Evolutionary conservation across 64 coral and sea anemone genomes (phyloP).

Genomic region (Actinia equina): DNA sequence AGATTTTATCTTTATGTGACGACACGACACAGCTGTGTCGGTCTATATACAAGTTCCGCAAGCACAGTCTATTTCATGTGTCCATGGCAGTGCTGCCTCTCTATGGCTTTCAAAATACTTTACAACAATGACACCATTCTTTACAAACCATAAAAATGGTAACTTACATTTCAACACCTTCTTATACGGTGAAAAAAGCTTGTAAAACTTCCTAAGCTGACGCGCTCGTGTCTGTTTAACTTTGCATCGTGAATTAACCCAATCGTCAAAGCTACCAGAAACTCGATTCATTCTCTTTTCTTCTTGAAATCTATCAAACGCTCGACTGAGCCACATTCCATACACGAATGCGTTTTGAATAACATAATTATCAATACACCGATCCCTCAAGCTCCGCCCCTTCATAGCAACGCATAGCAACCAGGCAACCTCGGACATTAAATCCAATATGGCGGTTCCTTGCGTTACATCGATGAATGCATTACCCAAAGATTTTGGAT

Average conservation of each 20-base stretch:
- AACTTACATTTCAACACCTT: slow-evolving; percentile 44
- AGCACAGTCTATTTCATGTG: slow-evolving; percentile 31
- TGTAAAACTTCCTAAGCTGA: slow-evolving; percentile 26
- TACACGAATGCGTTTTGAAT: slow-evolving; percentile 42
- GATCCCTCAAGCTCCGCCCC: too few species aligned
- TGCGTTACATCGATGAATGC: too few species aligned
- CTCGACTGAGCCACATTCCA: slow-evolving; percentile 22
- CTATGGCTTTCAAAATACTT: slow-evolving; percentile 34
- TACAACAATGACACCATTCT: neutral
- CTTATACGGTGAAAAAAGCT: slow-evolving; percentile 41
- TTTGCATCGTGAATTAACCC: slow-evolving; percentile 37
- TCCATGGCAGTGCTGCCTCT: slow-evolving; percentile 18
- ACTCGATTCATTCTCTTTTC: slow-evolving; percentile 37
- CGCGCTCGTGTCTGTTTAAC: slow-evolving; percentile 49
- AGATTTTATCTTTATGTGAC: slow-evolving; percentile 18
- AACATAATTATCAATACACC: slow-evolving; percentile 40
- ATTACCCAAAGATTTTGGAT: too few species aligned
- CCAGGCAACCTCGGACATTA: too few species aligned
- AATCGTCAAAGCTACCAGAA: slow-evolving; percentile 47
- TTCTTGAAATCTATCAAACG: slow-evolving; percentile 54
- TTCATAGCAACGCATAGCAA: too few species aligned
- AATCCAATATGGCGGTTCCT: too few species aligned
- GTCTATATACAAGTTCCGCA: slow-evolving; percentile 12
- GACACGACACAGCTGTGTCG: neutral
- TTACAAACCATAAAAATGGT: slow-evolving; percentile 45